Evolutionary conservation across 2,113 vertebrate species (phyloP).

Genomic region (Halcyon malimbica): DNA sequence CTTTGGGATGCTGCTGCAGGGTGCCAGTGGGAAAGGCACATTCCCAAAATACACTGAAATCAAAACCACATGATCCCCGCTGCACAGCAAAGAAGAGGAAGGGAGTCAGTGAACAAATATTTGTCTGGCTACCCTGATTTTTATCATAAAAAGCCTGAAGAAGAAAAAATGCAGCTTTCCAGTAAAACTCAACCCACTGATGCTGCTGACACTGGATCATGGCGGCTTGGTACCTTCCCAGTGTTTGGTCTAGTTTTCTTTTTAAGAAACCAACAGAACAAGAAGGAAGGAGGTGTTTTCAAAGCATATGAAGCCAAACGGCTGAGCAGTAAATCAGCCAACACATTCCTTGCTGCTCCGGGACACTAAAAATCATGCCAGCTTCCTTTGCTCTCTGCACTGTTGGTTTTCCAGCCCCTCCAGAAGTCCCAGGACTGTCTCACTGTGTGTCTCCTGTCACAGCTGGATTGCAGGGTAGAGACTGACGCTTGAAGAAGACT

Average conservation of each 20-base stretch:
- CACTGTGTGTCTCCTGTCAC: accelerated
- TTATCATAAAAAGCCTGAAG: not conserved
- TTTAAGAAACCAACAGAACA: not conserved
- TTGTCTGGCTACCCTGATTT: slow-evolving; percentile 28
- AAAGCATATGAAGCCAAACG: not conserved
- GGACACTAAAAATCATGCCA: not conserved
- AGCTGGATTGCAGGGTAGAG: not conserved
- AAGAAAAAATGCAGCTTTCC: not conserved
- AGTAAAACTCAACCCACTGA: not conserved
- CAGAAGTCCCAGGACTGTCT: not conserved
- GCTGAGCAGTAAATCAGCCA: slow-evolving; percentile 28
- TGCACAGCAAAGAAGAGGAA: not conserved
- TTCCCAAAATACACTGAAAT: slow-evolving; percentile 47
- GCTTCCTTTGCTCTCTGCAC: not conserved
- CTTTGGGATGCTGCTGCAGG: not conserved
- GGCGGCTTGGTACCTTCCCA: not conserved
- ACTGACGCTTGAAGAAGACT: accelerated
- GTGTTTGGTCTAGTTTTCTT: not conserved
- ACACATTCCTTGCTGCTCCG: not conserved
- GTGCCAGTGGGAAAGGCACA: not conserved
- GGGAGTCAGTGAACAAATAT: slow-evolving; percentile 29
- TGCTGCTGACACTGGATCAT: not conserved
- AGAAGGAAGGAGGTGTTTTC: not conserved
- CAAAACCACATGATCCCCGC: not conserved
- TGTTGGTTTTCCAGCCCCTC: not conserved